Evolutionary conservation across 2,888 invertebrate genomes (phyloP), one percentile per base, ranked within the genome.

Genomic region (Hydriomena furcata): DNA sequence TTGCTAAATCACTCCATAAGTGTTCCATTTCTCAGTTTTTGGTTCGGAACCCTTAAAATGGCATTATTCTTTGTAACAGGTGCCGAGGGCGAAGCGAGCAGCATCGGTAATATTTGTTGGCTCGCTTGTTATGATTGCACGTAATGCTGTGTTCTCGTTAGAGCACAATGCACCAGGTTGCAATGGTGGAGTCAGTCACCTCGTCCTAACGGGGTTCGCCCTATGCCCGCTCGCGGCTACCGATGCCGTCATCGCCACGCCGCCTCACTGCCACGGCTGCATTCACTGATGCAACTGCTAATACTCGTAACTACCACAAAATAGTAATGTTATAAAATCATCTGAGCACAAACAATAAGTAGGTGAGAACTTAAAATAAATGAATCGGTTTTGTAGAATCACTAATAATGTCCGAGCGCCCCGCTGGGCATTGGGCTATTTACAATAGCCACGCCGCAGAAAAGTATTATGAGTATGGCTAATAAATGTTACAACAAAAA

Each of bases 161-260:
- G 84, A 86, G 88, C 89, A 87, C 89, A 88, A 88, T 90, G 89
- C 89, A 87, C 89, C 89, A 87, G 85, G 86, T 80, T 86, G 84
- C 85, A 84, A 77, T 81, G 82, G 72, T 78, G 71, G 76, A 84
- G 89, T 89, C 89, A 89, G 79, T 89, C 88, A 89, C 89, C 89
- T 80, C 88, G 79, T 75, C 78, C 80, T 88, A 88, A 89, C 88
- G 88, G 89, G 83, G 79, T 82, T 83, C 82, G 88, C 86, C 88
- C 88, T 88, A 84, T 79, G 84, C 74, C 82, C 76, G 79, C 69
- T 62, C 63, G 71, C 71, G 67, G 68, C 74, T 77, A 79, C 79
- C 84, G 82, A 82, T 78, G 79, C 79, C 84, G 82, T 83, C 86
- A 82, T 34, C 82, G 84, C 79, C 80, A 76, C 82, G 76, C 35